These are phyloP conservation scores for Periphyllus acericola DNA, from an alignment of 2,888 invertebrate species.

Conservation along the genomic window DNA sequence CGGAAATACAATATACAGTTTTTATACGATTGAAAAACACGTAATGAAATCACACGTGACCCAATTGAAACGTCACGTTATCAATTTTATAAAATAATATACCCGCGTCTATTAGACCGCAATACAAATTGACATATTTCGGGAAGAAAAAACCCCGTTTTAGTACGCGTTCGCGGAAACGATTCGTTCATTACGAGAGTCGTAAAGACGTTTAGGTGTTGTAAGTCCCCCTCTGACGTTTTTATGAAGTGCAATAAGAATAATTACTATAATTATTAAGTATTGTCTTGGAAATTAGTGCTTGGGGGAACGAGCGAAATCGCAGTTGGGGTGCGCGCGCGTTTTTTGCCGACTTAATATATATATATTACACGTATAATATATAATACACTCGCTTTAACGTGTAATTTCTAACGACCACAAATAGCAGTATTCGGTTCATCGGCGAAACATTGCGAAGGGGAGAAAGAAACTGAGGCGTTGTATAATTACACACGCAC, in stretches of 20 bases:
- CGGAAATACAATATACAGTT: background rate
- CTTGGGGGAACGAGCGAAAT: background rate
- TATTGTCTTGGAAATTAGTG: slow-evolving; percentile 49
- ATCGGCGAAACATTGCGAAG: background rate
- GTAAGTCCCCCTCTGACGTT: slow-evolving; percentile 30
- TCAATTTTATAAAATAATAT: background rate
- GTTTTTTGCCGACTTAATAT: slow-evolving; percentile 28
- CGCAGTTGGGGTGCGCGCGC: slow-evolving; percentile 25
- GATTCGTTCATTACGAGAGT: background rate
- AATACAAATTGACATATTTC: background rate
- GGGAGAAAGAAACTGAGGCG: background rate
- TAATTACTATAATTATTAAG: slow-evolving; percentile 52
- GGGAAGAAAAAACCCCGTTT: background rate
- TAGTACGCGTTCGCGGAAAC: background rate
- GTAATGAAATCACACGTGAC: background rate
- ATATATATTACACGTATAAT: background rate
- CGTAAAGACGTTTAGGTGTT: slow-evolving; percentile 37
- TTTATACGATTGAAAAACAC: background rate
- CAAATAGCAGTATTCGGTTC: background rate
- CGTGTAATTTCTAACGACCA: slow-evolving; percentile 47
- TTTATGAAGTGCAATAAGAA: slow-evolving; percentile 55
- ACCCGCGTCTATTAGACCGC: background rate
- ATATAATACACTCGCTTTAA: slow-evolving; percentile 3
- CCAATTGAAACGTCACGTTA: background rate
- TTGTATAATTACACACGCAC: background rate